These are phyloP conservation scores for Chrysomallon squamiferum DNA, from an alignment of 1,140 invertebrate genomes.

Conservation along the genomic window DNA sequence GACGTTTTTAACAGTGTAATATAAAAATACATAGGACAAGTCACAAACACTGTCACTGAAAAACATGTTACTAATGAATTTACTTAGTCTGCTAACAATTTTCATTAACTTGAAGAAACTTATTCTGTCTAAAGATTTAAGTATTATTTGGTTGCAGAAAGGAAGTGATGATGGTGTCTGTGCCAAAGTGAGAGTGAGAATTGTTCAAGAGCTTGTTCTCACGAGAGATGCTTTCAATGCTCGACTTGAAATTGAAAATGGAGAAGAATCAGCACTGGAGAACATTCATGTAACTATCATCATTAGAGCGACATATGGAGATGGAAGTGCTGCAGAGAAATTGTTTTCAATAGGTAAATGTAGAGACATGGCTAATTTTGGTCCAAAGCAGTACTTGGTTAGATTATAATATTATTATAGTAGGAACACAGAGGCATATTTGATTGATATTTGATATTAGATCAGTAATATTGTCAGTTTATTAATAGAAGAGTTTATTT, in stretches of 20 bases:
- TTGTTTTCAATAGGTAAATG: constrained; percentile 32
- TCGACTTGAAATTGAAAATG: constrained; percentile 33
- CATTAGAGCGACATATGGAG: constrained; percentile 16
- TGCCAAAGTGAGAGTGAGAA: constrained; percentile 34
- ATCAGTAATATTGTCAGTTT: too few species aligned
- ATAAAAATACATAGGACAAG: neutral
- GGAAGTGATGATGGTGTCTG: constrained; percentile 30
- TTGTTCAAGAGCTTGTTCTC: constrained; percentile 32
- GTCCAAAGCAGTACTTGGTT: too few species aligned
- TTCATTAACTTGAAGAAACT: neutral
- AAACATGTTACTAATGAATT: neutral
- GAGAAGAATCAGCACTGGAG: constrained; percentile 15
- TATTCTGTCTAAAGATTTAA: neutral
- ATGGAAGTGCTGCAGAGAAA: neutral
- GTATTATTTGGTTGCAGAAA: neutral
- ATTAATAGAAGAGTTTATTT: too few species aligned
- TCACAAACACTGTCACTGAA: neutral
- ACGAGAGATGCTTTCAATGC: constrained; percentile 34
- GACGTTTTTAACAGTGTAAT: neutral
- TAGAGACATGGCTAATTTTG: too few species aligned
- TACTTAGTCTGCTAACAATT: too few species aligned
- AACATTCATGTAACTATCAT: constrained; percentile 15
- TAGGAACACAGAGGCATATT: too few species aligned
- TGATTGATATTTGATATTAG: too few species aligned
- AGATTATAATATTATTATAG: too few species aligned